Conservation (phyloP, 2,888 invertebrate species). For the Malacosoma neustria region DNA sequence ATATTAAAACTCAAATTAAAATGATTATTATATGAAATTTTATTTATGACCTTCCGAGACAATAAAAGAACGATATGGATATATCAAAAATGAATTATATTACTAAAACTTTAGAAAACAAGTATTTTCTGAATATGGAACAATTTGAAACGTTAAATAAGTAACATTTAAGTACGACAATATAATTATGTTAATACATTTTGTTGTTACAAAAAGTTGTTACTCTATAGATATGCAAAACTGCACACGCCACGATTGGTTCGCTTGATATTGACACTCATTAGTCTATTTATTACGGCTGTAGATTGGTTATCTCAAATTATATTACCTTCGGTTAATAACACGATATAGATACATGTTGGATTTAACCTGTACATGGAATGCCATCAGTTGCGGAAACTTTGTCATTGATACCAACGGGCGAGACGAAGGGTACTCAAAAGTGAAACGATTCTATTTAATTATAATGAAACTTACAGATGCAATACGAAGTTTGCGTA, state of each 20-base stretch:
- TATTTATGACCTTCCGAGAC: too few relatives aligned
- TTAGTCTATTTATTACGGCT: slow-evolving; percentile 62
- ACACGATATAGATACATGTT: slow-evolving; percentile 26
- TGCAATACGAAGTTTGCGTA: too few relatives aligned
- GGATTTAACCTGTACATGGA: slow-evolving; percentile 27
- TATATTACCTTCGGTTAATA: slow-evolving; percentile 52
- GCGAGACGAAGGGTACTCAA: not conserved
- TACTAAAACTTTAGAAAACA: too few relatives aligned
- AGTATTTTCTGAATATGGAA: too few relatives aligned
- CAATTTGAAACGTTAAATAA: too few relatives aligned
- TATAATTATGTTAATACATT: too few relatives aligned
- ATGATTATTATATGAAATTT: too few relatives aligned
- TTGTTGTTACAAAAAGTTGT: slow-evolving; percentile 3
- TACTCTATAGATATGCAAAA: slow-evolving; percentile 25
- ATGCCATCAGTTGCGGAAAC: slow-evolving; percentile 32
- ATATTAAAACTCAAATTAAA: too few relatives aligned
- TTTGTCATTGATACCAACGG: slow-evolving; percentile 6
- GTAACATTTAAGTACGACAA: too few relatives aligned
- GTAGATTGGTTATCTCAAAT: slow-evolving; percentile 61
- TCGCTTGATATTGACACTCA: slow-evolving; percentile 62
- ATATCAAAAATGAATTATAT: too few relatives aligned
- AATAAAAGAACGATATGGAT: too few relatives aligned
- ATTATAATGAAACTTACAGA: too few relatives aligned
- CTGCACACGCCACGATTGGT: slow-evolving; percentile 33
- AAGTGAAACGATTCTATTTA: not conserved